phyloP scores from a whole-genome alignment of 2,888 invertebrate genomes.

The Parnassius orleans region DNA sequence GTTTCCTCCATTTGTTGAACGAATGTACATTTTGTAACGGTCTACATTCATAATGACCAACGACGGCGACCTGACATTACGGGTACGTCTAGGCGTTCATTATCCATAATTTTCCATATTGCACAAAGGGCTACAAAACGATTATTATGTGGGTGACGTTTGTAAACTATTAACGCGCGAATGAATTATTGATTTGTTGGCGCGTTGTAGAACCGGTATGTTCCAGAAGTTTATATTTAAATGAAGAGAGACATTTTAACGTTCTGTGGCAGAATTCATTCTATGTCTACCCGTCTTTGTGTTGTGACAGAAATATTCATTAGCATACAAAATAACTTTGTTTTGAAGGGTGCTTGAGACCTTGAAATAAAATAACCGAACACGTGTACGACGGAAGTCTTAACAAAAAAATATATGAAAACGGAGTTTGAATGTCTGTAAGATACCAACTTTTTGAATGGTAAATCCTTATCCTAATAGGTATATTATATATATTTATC shows the following conservation, averaged over 20 bases:
- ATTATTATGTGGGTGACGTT: conserved; percentile 22
- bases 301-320: neutral
- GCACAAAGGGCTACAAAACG: conserved; percentile 39
- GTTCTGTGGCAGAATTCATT: neutral
- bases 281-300: neutral
- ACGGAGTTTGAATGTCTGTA: too few species aligned
- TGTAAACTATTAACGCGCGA: conserved; percentile 24
- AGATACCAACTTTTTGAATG: too few species aligned
- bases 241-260: neutral
- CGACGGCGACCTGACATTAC: conserved; percentile 39
- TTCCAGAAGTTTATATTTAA: conserved; percentile 7
- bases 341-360: too few species aligned
- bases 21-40: conserved; percentile 40
- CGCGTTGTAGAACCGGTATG: conserved; percentile 1
- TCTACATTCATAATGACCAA: conserved; percentile 46
- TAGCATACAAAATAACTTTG: too few species aligned
- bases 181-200: conserved; percentile 27
- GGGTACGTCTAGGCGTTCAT: conserved; percentile 35
- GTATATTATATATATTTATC: too few species aligned
- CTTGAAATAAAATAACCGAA: too few species aligned
- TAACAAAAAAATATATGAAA: too few species aligned
- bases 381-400: too few species aligned
- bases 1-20: conserved; percentile 38
- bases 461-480: too few species aligned
- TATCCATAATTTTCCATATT: conserved; percentile 41